A percentile compares a stretch with the other conserved stretches of the same genome.
Conservation (phyloP, 2,888 invertebrate genomes). For the Megaustenia siamemsis region DNA sequence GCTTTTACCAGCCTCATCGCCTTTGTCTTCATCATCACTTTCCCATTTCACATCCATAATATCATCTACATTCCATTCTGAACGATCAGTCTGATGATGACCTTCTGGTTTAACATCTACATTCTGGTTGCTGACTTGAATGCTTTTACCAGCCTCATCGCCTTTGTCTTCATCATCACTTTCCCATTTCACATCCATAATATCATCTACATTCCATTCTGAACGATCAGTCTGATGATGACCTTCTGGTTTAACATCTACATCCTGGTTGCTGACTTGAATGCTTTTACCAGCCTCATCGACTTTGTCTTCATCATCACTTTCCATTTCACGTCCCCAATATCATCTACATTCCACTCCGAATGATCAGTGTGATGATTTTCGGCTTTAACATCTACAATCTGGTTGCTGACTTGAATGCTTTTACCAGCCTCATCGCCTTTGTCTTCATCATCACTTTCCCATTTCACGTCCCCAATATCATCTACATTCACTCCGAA, state of each 20-base stretch:
- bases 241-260: too few relatives aligned
- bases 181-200: slow-evolving; percentile 1
- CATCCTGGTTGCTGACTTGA: too few relatives aligned
- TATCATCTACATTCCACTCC: background rate
- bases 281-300: background rate
- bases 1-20: background rate
- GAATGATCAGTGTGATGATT: background rate
- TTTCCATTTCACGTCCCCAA: background rate
- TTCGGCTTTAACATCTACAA: too few relatives aligned
- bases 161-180: background rate
- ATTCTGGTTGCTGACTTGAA: too few relatives aligned
- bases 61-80: background rate
- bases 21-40: background rate
- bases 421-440: too few relatives aligned
- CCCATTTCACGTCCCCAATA: background rate
- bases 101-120: background rate
- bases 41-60: background rate
- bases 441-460: too few relatives aligned
- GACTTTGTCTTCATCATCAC: background rate
- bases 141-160: too few relatives aligned
- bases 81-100: background rate
- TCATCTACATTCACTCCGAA: background rate
- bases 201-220: background rate
- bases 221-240: too few relatives aligned
- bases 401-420: too few relatives aligned